Evolutionary conservation across 2,888 invertebrate genomes (phyloP).

Genomic region (Homarus gammarus): DNA sequence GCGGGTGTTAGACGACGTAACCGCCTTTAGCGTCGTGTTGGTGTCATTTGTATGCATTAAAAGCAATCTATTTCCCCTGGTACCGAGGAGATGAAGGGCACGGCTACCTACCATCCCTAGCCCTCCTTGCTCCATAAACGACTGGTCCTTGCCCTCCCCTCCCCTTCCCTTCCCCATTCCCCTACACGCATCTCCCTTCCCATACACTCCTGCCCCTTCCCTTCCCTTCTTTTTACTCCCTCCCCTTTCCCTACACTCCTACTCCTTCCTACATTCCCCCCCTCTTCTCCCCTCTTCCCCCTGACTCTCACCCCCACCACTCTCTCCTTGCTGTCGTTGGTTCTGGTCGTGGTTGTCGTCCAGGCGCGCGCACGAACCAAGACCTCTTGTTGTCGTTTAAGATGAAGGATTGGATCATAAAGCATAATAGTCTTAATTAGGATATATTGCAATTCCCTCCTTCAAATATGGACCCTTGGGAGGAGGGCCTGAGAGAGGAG

Average conservation of each 20-base stretch:
- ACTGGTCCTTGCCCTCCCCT: no score
- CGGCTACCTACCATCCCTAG: not conserved
- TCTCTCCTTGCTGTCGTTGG: not conserved
- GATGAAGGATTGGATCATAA: slow-evolving; percentile 43
- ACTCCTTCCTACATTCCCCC: no score
- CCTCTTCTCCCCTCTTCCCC: no score
- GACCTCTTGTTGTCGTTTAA: slow-evolving; percentile 12
- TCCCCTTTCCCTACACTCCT: no score
- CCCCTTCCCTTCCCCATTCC: no score
- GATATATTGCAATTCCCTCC: slow-evolving; percentile 44
- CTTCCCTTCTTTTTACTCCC: no score
- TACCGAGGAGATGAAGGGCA: not conserved
- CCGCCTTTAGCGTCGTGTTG: not conserved
- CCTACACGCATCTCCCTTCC: no score
- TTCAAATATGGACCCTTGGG: slow-evolving; percentile 18
- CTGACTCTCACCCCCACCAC: not conserved
- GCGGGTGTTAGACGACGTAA: not conserved
- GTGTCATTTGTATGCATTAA: slow-evolving; percentile 28
- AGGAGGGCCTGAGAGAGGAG: no score
- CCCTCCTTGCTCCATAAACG: not conserved
- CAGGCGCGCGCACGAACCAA: not conserved
- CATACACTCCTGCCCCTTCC: no score
- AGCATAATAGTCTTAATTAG: slow-evolving; percentile 47
- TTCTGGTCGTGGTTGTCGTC: not conserved
- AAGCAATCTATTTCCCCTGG: slow-evolving; percentile 20